These are phyloP conservation scores for Myrmophylax atrothorax DNA, from an alignment of 2,113 vertebrate species.

Conservation along the genomic window DNA sequence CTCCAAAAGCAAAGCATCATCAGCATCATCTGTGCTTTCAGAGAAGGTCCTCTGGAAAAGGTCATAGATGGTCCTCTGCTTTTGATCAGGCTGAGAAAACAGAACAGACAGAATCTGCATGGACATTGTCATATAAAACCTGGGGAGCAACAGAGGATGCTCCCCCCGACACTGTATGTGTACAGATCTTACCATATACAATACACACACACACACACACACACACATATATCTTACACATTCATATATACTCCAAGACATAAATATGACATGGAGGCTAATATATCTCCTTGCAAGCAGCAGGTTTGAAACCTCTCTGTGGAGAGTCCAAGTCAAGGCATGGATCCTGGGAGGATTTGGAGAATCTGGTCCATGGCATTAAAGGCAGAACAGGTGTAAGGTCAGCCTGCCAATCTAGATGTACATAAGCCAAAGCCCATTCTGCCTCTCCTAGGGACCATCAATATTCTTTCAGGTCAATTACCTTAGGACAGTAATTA, in stretches of 20 bases:
- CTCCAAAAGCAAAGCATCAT: constrained; percentile 78
- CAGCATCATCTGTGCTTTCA: constrained; percentile 61
- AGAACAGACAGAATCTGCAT: not conserved
- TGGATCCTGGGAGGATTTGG: not conserved
- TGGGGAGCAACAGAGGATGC: not conserved
- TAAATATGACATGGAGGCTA: not conserved
- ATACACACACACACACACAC: not conserved
- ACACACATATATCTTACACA: not conserved
- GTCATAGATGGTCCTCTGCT: constrained; percentile 83
- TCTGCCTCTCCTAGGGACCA: not conserved
- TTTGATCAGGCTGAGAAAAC: constrained; percentile 71
- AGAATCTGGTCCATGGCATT: not conserved
- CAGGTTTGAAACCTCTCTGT: not conserved
- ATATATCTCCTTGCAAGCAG: not conserved
- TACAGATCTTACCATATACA: too few species aligned
- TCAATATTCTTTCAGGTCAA: not conserved
- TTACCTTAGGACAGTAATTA: constrained; percentile 87
- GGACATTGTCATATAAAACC: not conserved
- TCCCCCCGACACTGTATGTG: not conserved
- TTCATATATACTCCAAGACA: not conserved
- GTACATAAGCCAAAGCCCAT: not conserved
- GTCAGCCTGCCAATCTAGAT: not conserved
- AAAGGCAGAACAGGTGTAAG: not conserved
- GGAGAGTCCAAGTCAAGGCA: not conserved
- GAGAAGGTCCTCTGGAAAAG: constrained; percentile 88